These are phyloP conservation scores for Xylota sylvarum DNA, from an alignment of 2,888 invertebrate species.

Conservation along the genomic window DNA sequence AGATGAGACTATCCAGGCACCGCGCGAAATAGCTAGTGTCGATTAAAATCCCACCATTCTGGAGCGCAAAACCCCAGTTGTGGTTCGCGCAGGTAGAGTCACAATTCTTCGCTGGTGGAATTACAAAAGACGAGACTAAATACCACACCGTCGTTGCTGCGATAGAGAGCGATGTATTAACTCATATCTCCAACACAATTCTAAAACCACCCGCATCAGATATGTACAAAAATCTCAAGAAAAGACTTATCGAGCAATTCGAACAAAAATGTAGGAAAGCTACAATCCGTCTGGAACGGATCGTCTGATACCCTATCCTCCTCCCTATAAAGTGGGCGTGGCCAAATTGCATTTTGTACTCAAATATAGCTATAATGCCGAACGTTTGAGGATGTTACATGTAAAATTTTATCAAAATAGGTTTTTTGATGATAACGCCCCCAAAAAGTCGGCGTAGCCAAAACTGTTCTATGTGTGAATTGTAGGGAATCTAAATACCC, in stretches of 20 bases:
- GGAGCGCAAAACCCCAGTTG: neutral
- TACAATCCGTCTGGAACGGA: too few relatives aligned
- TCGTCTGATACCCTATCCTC: too few relatives aligned
- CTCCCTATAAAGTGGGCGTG: too few relatives aligned
- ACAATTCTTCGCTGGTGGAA: neutral
- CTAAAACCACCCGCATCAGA: neutral
- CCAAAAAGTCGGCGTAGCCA: too few relatives aligned
- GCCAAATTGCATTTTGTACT: too few relatives aligned
- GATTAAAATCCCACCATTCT: neutral
- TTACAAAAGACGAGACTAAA: neutral
- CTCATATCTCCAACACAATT: neutral
- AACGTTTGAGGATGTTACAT: too few relatives aligned
- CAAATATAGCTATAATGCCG: too few relatives aligned
- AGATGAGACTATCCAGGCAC: neutral
- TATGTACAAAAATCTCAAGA: neutral
- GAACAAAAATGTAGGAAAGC: neutral
- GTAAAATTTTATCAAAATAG: too few relatives aligned
- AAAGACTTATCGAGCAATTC: neutral
- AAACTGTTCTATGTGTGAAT: too few relatives aligned
- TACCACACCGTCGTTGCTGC: neutral
- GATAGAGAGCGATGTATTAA: neutral
- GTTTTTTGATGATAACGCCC: too few relatives aligned
- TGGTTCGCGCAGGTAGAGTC: neutral
- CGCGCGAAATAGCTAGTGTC: neutral
- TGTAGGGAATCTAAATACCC: too few relatives aligned